Evolutionary conservation across 2,797 vertebrate species (phyloP).

Genomic region (Neosilurus mollespiculum): DNA sequence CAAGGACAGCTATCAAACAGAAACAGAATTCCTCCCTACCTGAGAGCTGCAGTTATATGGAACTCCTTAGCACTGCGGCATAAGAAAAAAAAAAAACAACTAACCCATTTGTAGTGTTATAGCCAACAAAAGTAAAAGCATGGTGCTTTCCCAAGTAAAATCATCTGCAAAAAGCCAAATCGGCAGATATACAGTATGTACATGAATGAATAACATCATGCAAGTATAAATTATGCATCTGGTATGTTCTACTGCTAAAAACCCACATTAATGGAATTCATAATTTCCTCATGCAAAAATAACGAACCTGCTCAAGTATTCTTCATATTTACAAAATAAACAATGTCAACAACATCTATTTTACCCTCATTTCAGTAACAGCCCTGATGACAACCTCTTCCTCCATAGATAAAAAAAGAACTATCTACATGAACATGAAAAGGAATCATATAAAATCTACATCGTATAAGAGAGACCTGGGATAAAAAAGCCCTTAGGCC

Average conservation of each 20-base stretch:
- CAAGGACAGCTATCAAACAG: slow-evolving; percentile 44
- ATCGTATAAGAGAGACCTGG: slow-evolving; percentile 35
- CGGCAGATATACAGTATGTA: background rate
- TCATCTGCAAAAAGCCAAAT: background rate
- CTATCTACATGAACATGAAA: slow-evolving; percentile 38
- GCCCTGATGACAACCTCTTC: background rate
- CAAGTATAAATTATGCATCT: background rate
- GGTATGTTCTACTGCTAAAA: background rate
- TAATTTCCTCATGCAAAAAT: background rate
- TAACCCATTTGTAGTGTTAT: background rate
- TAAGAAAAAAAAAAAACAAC: background rate
- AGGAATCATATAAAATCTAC: slow-evolving; percentile 47
- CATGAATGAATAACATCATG: background rate
- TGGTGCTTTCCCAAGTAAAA: background rate
- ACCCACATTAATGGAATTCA: background rate
- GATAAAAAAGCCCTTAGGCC: slow-evolving; percentile 45
- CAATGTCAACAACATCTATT: background rate
- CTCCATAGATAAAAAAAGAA: slow-evolving; percentile 1
- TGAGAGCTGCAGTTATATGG: background rate
- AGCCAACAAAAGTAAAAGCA: background rate
- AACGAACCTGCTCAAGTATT: background rate
- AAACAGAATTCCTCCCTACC: slow-evolving; percentile 7
- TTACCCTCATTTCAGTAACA: background rate
- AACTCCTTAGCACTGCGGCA: background rate
- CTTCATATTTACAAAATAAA: background rate